Evolutionary conservation across 2,797 vertebrate species (phyloP).

Genomic region (Cuniculus paca): DNA sequence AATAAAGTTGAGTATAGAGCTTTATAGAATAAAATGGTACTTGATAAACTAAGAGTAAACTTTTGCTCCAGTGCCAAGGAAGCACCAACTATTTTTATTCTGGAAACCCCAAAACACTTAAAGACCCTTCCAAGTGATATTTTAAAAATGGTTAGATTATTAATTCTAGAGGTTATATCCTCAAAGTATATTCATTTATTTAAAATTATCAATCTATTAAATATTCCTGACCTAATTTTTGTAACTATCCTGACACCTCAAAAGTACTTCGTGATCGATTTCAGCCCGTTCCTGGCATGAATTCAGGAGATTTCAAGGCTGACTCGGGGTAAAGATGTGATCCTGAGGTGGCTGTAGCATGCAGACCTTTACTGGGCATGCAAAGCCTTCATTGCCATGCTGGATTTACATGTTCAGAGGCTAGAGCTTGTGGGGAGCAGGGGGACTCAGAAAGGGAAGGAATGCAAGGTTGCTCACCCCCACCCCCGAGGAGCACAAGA

Average conservation of each 20-base stretch:
- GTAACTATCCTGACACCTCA: neutral
- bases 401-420: neutral
- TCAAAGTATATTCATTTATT: neutral
- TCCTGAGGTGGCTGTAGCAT: neutral
- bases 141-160: neutral
- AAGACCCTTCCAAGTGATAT: neutral
- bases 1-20: neutral
- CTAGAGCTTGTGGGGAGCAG: neutral
- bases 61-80: neutral
- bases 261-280: neutral
- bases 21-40: neutral
- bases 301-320: neutral
- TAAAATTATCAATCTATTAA: neutral
- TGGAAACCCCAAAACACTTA: neutral
- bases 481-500: neutral
- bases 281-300: neutral
- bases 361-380: neutral
- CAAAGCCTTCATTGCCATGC: too few species aligned
- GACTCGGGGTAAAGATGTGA: neutral
- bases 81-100: neutral
- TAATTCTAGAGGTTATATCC: neutral
- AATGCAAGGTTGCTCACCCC: neutral
- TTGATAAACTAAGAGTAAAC: neutral
- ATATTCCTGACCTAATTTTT: neutral
- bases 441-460: neutral